Evolutionary conservation across 2,888 invertebrate genomes (phyloP), one percentile per base, ranked within the genome.

Genomic region (Metopia argyrocephala): DNA sequence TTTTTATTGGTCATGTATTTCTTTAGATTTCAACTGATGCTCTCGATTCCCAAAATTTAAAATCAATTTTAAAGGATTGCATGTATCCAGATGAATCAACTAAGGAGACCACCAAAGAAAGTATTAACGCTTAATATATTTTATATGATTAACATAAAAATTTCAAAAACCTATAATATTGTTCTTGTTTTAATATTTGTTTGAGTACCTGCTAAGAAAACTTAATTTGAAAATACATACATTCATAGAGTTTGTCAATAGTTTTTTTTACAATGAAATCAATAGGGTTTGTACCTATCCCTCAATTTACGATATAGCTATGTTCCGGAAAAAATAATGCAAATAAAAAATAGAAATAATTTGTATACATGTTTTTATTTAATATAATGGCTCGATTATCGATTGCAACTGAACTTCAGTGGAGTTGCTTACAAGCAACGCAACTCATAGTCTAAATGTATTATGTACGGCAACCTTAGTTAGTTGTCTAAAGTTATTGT

Each of bases 21-120:
- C n/a, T n/a, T 21, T 45, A 83, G 83, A 1, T 83, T 38, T n/a
- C 70, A 15, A 1, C 57, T 7, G 31, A 18, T 5, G 70, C 80
- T 9, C 64, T 48, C 18, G 38, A 70, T 50, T 28, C 69, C 3
- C 56, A 56, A 9, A 52, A 1, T 25, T 48, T 82, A 28, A 76
- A 50, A 27, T 28, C 74, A 20, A n/a, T 74, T 45, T 18, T 75
- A 15, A 25, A 9, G 1, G 59, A 65, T 12, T 18, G 46, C 15
- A 23, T 9, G 23, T 9, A 25, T 3, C 21, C n/a, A 6, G 70
- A 46, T 3, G 70, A 71, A n/a, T 23, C 38, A 15, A 7, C 28
- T 9, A 65, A 48, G 0, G 70, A 78, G 46, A 61, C 64, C 15
- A 28, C 59, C 18, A 27, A 78, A 66, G 78, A 23, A 50, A 81